Conservation (phyloP, 2,113 vertebrate species). For the Strigops habroptila region DNA sequence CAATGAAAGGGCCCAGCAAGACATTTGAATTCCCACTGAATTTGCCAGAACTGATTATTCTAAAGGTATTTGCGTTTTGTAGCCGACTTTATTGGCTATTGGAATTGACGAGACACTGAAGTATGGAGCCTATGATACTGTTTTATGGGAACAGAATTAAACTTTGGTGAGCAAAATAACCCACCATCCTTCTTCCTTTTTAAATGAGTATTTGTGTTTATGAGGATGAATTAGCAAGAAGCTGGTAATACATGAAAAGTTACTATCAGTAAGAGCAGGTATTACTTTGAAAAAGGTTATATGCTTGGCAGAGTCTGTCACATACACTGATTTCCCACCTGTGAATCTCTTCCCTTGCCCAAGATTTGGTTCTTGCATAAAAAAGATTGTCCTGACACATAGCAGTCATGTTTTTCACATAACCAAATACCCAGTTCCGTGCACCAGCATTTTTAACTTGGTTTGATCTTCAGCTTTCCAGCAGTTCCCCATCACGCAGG, state of each 20-base stretch:
- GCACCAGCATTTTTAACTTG: background rate
- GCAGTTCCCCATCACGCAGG: accelerated
- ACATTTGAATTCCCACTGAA: background rate
- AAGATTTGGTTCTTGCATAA: background rate
- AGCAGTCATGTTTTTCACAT: accelerated
- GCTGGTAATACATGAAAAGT: background rate
- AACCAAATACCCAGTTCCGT: background rate
- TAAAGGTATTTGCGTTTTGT: background rate
- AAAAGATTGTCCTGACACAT: background rate
- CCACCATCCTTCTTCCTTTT: background rate
- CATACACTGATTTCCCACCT: background rate
- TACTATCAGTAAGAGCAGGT: background rate
- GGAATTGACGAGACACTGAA: background rate
- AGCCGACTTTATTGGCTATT: background rate
- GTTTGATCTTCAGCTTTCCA: background rate
- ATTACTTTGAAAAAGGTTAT: background rate
- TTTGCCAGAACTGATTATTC: background rate
- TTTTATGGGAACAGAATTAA: background rate
- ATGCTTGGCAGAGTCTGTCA: background rate
- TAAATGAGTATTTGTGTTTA: background rate
- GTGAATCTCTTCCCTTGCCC: background rate
- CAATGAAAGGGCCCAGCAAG: background rate
- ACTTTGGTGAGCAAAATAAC: background rate
- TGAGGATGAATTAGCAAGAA: background rate
- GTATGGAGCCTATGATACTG: background rate